These are phyloP conservation scores for Sarcophaga carnaria DNA, from an alignment of 2,888 invertebrate genomes.

Conservation along the genomic window DNA sequence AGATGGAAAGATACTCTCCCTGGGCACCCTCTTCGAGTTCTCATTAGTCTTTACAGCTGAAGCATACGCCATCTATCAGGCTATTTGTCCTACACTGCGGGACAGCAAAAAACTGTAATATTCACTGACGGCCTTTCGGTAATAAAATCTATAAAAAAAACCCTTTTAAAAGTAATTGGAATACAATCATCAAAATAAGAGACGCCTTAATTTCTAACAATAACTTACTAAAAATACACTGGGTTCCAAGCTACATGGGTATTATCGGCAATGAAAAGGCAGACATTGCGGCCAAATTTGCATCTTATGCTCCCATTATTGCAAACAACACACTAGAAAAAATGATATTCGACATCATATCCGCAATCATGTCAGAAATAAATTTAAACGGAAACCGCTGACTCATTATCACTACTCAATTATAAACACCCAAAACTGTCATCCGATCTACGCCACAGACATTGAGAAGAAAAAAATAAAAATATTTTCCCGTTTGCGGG, in stretches of 20 bases:
- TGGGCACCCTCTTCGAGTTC: no score
- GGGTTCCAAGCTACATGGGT: neutral
- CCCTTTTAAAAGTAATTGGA: neutral
- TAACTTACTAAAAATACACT: constrained; percentile 2
- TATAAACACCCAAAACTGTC: no score
- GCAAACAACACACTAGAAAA: no score
- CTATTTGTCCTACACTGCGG: neutral
- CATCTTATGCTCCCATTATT: neutral
- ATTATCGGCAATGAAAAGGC: constrained; percentile 4
- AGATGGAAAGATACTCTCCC: no score
- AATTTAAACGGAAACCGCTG: no score
- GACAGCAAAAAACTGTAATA: neutral
- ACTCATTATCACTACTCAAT: constrained; percentile 3
- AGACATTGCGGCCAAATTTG: neutral
- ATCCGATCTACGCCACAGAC: neutral
- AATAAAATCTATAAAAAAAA: neutral
- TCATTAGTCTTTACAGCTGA: no score
- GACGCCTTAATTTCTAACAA: neutral
- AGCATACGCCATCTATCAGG: no score
- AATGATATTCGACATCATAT: no score
- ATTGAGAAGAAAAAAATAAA: neutral
- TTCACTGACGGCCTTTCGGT: neutral
- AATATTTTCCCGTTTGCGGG: neutral
- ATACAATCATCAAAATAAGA: neutral
- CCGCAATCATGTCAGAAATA: no score